A percentile compares a stretch with the other conserved stretches of the same genome.
Conservation (phyloP, 2,888 invertebrate genomes). For the Elmis aenea region DNA sequence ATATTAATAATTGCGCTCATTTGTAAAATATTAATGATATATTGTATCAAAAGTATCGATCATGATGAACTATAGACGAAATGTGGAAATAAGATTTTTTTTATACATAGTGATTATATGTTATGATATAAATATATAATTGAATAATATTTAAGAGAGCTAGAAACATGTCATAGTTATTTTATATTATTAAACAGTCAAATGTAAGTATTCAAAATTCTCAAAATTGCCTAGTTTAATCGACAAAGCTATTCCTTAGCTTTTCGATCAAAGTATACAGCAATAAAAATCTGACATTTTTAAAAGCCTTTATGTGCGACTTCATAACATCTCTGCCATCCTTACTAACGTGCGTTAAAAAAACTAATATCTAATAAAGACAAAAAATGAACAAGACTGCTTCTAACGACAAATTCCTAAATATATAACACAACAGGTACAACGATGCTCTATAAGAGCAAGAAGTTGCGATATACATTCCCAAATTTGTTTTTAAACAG, state of each 20-base stretch:
- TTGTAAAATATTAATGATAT: constrained; percentile 20
- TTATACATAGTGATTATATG: constrained; percentile 35
- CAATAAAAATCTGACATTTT: constrained; percentile 12
- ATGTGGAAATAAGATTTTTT: constrained; percentile 34
- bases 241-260: no score
- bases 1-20: no score
- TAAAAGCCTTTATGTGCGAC: constrained; percentile 13
- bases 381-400: no score
- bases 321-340: no score
- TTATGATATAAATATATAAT: constrained; percentile 27
- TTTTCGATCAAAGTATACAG: constrained; percentile 10
- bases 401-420: constrained; percentile 3
- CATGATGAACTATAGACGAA: constrained; percentile 21
- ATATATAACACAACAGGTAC: constrained; percentile 5
- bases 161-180: constrained; percentile 39
- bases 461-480: constrained; percentile 19
- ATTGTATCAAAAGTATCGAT: constrained; percentile 31
- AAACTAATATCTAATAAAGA: no score
- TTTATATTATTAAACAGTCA: constrained; percentile 37
- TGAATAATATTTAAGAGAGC: constrained; percentile 34
- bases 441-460: constrained; percentile 26
- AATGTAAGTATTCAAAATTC: constrained; percentile 34
- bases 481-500: no score
- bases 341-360: no score
- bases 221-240: constrained; percentile 23